Evolutionary conservation across 2,113 vertebrate species (phyloP).

Genomic region (Neogobius melanostomus): DNA sequence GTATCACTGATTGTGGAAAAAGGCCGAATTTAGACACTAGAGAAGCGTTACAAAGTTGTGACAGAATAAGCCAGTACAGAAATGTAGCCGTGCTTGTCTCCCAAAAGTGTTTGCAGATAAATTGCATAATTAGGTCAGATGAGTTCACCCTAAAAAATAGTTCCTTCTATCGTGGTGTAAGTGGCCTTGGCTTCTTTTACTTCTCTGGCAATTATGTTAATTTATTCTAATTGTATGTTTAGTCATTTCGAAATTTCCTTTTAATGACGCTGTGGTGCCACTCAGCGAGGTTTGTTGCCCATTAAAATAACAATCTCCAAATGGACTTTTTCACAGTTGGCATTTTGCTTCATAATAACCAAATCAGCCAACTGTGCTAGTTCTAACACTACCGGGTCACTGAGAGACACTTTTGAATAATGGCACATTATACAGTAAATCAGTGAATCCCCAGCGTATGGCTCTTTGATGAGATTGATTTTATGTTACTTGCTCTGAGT

Average conservation of each 20-base stretch:
- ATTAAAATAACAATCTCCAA: conserved; percentile 23
- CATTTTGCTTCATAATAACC: neutral
- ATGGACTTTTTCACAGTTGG: neutral
- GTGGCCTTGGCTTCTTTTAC: conserved; percentile 47
- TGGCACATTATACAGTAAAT: neutral
- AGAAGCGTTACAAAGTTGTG: conserved; percentile 19
- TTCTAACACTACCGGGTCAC: neutral
- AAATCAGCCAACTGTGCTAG: neutral
- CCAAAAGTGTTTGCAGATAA: conserved; percentile 21
- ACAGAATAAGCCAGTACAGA: conserved; percentile 9
- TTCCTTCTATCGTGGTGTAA: conserved; percentile 32
- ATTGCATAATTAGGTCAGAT: conserved; percentile 38
- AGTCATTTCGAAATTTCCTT: conserved; percentile 58
- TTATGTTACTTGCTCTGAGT: neutral
- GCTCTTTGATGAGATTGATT: neutral
- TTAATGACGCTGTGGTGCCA: conserved; percentile 65
- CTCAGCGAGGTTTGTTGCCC: conserved; percentile 26
- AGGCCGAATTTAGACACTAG: conserved; percentile 23
- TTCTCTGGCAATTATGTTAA: conserved; percentile 58
- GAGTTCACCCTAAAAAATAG: conserved; percentile 15
- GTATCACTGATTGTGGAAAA: conserved; percentile 35
- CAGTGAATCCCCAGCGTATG: neutral
- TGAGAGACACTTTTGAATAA: neutral
- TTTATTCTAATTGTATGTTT: conserved; percentile 65
- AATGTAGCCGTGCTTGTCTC: conserved; percentile 30